Base-by-base conservation (phyloP, 2,113 vertebrate species). In the Rissa tridactyla region DNA sequence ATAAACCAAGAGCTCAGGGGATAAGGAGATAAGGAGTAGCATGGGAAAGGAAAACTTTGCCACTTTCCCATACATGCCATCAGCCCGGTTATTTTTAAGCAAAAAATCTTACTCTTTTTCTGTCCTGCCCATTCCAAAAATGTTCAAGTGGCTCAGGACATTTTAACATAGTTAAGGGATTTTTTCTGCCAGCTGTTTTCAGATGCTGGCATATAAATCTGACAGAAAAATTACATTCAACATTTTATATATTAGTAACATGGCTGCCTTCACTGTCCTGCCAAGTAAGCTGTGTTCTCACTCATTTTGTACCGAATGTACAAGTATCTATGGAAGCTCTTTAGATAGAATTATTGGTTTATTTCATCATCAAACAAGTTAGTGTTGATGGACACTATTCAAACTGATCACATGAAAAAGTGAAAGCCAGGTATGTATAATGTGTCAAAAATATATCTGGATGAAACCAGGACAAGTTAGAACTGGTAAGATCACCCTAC, bases 11-110 rank as follows among this genome's bases (percentile, higher is more conserved):
- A 80, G n/a, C 81, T 89, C 70, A 68, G 66, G 72, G 95, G 40
- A 91, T 82, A 90, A 91, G 47, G 20, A 88, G 73, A 66, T 65
- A 91, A 84, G 25, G 25, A 86, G 46, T 9, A 76, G 80, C 88
- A 91, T 96, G 95, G 77, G 95, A 97, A 97, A 95, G 60, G 70
- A 77, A 92, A 80, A 61, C 26, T 52, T 44, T 52, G 42, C 66
- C 57, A 34, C 64, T 90, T 97, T 96, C 95, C 86, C 94, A 95
- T 84, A 91, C 88, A 91, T 92, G 83, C 92, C 92, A 96, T 72
- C n/a, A 82, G 49, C 10, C 38, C 30, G 18, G 78, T 52, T 97
- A 97, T 95, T 95, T 96, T 95, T 80, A 95, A 91, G 70, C 34
- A 91, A 90, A 89, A 92, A 87, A 84, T n/a, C 46, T 88, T 82